Percentiles rank a stretch among this genome's conserved stretches.
phyloP scores from a whole-genome alignment of 1,140 invertebrate species.

The Pomacea maculata region DNA sequence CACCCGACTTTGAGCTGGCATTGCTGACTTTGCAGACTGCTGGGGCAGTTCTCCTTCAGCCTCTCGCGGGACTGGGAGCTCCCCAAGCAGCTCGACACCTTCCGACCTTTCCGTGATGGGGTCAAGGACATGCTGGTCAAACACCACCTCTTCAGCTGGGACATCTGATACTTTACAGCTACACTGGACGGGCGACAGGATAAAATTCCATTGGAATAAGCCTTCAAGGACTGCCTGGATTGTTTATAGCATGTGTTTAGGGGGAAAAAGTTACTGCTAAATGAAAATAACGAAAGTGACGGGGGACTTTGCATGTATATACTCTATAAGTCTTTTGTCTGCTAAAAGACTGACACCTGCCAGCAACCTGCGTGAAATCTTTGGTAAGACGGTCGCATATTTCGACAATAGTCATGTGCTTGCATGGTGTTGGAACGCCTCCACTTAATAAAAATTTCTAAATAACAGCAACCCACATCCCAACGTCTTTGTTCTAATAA shows the following conservation, averaged over 20 bases:
- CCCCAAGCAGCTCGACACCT: slow-evolving; percentile 50
- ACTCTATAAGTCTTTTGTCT: not conserved
- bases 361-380: not conserved
- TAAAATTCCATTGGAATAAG: not conserved
- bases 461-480: too few relatives aligned
- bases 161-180: slow-evolving; percentile 65
- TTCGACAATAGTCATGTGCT: not conserved
- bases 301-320: not conserved
- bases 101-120: slow-evolving; percentile 86
- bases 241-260: not conserved
- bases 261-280: not conserved
- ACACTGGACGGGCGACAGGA: not conserved
- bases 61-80: slow-evolving; percentile 96
- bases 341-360: not conserved
- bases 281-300: not conserved
- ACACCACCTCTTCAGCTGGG: slow-evolving; percentile 99
- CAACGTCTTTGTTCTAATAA: too few relatives aligned
- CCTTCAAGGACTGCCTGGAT: slow-evolving; percentile 3
- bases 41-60: slow-evolving; percentile 98
- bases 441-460: too few relatives aligned
- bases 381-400: not conserved
- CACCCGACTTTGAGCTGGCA: not conserved
- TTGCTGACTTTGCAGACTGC: slow-evolving; percentile 69
- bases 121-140: slow-evolving; percentile 99
- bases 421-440: too few relatives aligned